Percentiles rank a stretch among this genome's conserved stretches.
Conservation (phyloP, 2,113 vertebrate species). For the Lepus timidus region DNA sequence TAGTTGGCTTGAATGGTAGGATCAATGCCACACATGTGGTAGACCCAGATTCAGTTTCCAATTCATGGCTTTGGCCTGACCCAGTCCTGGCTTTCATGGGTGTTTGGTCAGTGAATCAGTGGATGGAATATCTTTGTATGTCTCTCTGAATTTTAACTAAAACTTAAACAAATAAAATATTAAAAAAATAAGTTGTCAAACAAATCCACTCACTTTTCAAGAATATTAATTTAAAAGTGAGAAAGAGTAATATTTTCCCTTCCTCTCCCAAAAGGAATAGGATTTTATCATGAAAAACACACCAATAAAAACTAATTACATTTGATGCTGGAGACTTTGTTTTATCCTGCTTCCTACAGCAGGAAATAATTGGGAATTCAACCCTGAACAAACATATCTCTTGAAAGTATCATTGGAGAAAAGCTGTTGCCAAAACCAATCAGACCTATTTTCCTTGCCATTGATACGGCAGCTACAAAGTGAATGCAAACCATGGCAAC, state of each 20-base stretch:
- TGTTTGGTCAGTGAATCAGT: too few relatives aligned
- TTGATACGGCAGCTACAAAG: slow-evolving; percentile 19
- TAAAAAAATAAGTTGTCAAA: background rate
- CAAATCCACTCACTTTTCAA: slow-evolving; percentile 3
- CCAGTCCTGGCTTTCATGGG: too few relatives aligned
- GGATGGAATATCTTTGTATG: too few relatives aligned
- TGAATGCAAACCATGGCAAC: background rate
- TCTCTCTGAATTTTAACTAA: too few relatives aligned
- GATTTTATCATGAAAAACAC: slow-evolving; percentile 65
- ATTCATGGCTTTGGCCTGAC: too few relatives aligned
- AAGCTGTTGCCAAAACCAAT: slow-evolving; percentile 65
- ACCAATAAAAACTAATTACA: slow-evolving; percentile 61
- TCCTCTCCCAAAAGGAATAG: slow-evolving; percentile 11
- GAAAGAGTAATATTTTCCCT: background rate
- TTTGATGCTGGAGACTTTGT: slow-evolving; percentile 44
- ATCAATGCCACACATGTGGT: too few relatives aligned
- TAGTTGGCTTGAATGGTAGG: too few relatives aligned
- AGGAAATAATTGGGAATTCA: slow-evolving; percentile 71
- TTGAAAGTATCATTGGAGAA: slow-evolving; percentile 59
- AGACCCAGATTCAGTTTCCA: too few relatives aligned
- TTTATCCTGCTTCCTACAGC: slow-evolving; percentile 54
- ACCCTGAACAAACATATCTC: slow-evolving; percentile 33
- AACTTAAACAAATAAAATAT: too few relatives aligned
- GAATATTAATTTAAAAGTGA: background rate
- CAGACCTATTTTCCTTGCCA: slow-evolving; percentile 46